Conservation (phyloP, 2,888 invertebrate genomes). For the Catocala fraxini region DNA sequence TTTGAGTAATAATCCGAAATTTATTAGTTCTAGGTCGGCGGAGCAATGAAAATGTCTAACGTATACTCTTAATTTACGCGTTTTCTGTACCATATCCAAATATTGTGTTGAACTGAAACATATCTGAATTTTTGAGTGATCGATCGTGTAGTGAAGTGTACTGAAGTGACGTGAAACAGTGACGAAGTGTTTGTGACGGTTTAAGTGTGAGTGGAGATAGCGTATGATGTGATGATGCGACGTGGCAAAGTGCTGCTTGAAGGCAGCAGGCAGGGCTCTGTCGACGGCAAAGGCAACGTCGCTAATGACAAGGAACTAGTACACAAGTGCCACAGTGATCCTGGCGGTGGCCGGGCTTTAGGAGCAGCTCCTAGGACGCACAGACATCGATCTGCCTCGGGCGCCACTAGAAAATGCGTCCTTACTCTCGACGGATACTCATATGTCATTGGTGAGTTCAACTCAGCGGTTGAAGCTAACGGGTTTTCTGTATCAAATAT, state of each 20-base stretch:
- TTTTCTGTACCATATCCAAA: slow-evolving; percentile 68
- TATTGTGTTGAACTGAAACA: slow-evolving; percentile 63
- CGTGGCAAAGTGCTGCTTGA: slow-evolving; percentile 82
- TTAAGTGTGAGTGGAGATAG: slow-evolving; percentile 67
- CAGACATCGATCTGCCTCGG: slow-evolving; percentile 82
- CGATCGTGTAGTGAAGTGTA: slow-evolving; percentile 41
- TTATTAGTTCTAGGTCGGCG: slow-evolving; percentile 60
- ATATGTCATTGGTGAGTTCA: slow-evolving; percentile 94
- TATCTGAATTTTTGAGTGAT: slow-evolving; percentile 58
- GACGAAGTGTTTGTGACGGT: slow-evolving; percentile 45
- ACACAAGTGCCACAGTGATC: slow-evolving; percentile 90
- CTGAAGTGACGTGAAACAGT: slow-evolving; percentile 41
- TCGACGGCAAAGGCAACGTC: slow-evolving; percentile 76
- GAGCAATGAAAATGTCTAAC: slow-evolving; percentile 67
- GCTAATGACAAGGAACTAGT: slow-evolving; percentile 88
- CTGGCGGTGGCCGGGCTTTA: slow-evolving; percentile 85
- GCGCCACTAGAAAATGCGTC: slow-evolving; percentile 92
- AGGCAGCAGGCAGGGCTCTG: slow-evolving; percentile 82
- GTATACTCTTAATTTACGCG: slow-evolving; percentile 57
- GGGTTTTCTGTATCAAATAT: slow-evolving; percentile 15
- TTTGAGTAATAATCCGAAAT: slow-evolving; percentile 56
- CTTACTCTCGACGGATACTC: slow-evolving; percentile 95
- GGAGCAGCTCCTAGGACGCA: slow-evolving; percentile 74
- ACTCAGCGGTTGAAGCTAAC: slow-evolving; percentile 7
- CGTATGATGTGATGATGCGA: slow-evolving; percentile 84